These are phyloP conservation scores for Plecturocebus donacophilus DNA, from an alignment of 2,113 vertebrate species.

Conservation along the genomic window DNA sequence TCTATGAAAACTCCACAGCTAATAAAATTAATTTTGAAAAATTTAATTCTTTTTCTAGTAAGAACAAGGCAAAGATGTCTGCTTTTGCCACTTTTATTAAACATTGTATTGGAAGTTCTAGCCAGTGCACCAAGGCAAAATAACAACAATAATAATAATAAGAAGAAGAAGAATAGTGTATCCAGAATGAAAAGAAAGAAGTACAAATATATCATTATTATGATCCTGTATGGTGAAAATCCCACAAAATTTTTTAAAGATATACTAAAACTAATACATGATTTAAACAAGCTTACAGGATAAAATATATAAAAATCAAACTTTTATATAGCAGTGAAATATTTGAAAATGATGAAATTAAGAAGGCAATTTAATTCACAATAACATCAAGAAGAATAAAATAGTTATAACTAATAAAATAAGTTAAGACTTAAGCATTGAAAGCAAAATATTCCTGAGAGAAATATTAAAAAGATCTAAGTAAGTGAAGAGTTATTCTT, in stretches of 20 bases:
- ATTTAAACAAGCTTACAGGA: background rate
- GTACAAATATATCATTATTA: background rate
- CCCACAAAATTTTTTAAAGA: background rate
- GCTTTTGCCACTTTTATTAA: background rate
- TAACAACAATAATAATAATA: background rate
- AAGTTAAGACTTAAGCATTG: background rate
- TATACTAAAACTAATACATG: background rate
- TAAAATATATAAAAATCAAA: background rate
- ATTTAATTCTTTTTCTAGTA: background rate
- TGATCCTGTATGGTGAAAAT: background rate
- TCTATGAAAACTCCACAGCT: background rate
- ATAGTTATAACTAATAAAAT: background rate
- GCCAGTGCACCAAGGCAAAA: background rate
- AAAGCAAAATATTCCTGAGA: background rate
- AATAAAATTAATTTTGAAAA: background rate
- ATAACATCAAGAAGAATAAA: background rate
- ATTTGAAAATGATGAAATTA: slow-evolving; percentile 31
- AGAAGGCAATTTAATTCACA: background rate
- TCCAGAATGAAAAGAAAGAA: background rate
- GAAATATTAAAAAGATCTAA: background rate
- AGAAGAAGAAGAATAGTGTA: no score
- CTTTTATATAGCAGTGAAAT: background rate
- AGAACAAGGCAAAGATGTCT: background rate
- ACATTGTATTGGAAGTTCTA: background rate
- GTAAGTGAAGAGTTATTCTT: background rate